Percentiles rank a stretch among this genome's conserved stretches.
Conservation (phyloP, 2,888 invertebrate genomes). For the Patella depressa region DNA sequence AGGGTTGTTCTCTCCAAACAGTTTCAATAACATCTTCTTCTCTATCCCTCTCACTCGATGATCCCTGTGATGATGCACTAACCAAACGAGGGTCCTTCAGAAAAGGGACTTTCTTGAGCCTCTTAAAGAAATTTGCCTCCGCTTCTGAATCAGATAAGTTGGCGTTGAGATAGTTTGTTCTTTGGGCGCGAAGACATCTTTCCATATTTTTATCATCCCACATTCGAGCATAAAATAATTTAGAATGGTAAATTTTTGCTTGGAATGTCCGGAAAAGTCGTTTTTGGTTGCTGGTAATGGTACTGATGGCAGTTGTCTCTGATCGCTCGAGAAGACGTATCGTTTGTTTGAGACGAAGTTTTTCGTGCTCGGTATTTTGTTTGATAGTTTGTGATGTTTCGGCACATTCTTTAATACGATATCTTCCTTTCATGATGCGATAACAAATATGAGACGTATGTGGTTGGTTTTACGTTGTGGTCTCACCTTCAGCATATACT, state of each 20-base stretch:
- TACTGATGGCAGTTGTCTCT: not conserved
- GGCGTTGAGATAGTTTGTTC: not conserved
- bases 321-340: not conserved
- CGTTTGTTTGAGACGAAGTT: not conserved
- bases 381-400: not conserved
- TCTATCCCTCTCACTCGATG: not conserved
- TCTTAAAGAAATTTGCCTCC: not conserved
- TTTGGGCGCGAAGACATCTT: not conserved
- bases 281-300: not conserved
- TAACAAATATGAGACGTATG: no score
- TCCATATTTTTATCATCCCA: not conserved
- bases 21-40: not conserved
- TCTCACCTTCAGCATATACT: no score
- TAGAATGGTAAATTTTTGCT: not conserved
- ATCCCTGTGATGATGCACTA: not conserved
- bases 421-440: not conserved
- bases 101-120: not conserved
- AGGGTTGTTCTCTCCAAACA: not conserved
- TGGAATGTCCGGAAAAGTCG: not conserved
- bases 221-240: not conserved
- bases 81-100: not conserved
- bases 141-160: not conserved
- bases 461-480: no score
- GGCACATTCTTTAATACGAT: not conserved
- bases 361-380: not conserved